Conservation (phyloP, 2,797 vertebrate genomes). For the Phataginus tetradactyla region DNA sequence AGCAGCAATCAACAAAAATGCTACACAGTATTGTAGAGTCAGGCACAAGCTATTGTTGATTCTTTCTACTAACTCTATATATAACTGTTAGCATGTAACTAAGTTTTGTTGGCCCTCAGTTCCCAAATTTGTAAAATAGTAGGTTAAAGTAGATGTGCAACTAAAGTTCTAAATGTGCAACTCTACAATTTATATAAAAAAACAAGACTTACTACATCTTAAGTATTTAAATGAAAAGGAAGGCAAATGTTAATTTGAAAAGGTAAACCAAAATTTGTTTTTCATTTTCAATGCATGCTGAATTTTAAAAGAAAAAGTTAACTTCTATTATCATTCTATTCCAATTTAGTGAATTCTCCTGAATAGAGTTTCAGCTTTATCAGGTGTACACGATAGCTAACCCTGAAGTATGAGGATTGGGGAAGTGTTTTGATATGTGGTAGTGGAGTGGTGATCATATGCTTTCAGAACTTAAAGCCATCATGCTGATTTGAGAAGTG, state of each 20-base stretch:
- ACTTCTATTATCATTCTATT: neutral
- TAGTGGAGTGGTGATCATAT: neutral
- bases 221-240: slow-evolving; percentile 25
- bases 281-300: neutral
- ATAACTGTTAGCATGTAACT: neutral
- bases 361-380: neutral
- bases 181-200: slow-evolving; percentile 1
- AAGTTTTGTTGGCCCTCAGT: neutral
- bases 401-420: neutral
- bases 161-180: slow-evolving; percentile 32
- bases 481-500: neutral
- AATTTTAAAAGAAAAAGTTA: slow-evolving; percentile 34
- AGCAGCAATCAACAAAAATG: slow-evolving; percentile 15
- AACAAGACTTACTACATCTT: neutral
- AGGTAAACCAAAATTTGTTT: neutral
- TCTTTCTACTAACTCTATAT: neutral
- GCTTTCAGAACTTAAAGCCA: neutral
- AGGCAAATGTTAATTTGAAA: slow-evolving; percentile 29
- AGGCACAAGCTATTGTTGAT: neutral
- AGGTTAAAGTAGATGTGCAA: neutral
- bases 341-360: neutral
- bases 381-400: neutral
- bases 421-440: neutral
- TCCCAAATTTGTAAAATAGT: neutral
- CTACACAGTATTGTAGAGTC: neutral